Evolutionary conservation across 1,140 invertebrate genomes (phyloP).

Genomic region (Ylistrum balloti): DNA sequence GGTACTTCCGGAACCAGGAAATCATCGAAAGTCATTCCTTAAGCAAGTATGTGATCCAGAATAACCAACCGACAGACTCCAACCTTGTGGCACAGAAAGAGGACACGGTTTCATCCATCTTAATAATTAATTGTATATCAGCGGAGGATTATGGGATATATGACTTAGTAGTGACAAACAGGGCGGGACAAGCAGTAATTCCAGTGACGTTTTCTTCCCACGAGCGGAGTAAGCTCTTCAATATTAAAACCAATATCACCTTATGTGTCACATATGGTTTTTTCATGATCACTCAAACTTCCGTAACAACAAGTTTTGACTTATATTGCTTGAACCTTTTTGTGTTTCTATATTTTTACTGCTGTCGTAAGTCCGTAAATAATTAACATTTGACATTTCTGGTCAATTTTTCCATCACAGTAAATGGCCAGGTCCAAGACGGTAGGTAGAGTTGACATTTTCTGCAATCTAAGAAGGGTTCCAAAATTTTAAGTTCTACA

Average conservation of each 20-base stretch:
- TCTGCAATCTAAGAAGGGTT: no score
- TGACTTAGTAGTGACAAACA: background rate
- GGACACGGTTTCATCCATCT: background rate
- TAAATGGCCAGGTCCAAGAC: no score
- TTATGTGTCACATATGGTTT: no score
- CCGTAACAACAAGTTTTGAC: no score
- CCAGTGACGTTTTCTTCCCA: background rate
- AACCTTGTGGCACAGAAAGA: background rate
- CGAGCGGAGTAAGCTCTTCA: background rate
- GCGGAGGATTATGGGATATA: constrained; percentile 16
- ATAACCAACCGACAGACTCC: background rate
- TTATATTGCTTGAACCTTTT: no score
- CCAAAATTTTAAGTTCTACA: no score
- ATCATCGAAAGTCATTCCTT: background rate
- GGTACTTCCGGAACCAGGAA: background rate
- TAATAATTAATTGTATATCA: background rate
- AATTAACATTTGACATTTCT: no score
- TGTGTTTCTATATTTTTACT: no score
- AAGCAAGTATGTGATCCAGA: background rate
- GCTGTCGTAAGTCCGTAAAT: no score
- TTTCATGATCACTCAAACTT: no score
- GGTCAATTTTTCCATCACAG: no score
- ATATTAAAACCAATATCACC: background rate
- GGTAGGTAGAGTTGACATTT: no score
- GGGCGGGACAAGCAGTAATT: background rate